Evolutionary conservation across 2,113 vertebrate species (phyloP).

Genomic region (Bungarus multicinctus): DNA sequence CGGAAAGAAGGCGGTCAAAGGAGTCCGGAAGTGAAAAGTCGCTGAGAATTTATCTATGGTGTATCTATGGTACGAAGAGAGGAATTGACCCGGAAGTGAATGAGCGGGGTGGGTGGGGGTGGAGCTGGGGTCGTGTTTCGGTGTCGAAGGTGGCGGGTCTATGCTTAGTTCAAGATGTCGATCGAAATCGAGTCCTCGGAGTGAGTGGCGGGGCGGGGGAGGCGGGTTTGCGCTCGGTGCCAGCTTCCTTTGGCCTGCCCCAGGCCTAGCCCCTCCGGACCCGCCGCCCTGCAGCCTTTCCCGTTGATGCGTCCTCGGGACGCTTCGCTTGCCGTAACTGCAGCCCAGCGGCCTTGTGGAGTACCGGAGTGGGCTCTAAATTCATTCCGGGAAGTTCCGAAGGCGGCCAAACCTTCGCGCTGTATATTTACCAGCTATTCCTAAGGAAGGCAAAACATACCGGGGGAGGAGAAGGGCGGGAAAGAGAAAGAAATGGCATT

Average conservation of each 20-base stretch:
- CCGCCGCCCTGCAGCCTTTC: too few relatives aligned
- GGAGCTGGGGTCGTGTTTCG: not conserved
- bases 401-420: not conserved
- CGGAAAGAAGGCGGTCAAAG: not conserved
- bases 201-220: conserved; percentile 21
- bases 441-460: not conserved
- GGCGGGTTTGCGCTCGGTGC: fast-evolving
- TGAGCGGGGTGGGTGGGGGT: not conserved
- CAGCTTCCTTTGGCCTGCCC: fast-evolving
- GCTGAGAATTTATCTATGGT: fast-evolving
- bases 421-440: not conserved
- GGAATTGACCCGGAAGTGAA: not conserved
- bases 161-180: conserved; percentile 51
- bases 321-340: not conserved
- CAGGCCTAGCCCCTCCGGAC: not conserved
- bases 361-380: not conserved
- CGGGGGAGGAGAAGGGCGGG: not conserved
- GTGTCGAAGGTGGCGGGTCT: not conserved
- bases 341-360: not conserved
- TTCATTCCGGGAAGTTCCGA: not conserved
- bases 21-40: not conserved
- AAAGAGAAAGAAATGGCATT: not conserved
- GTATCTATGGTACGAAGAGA: not conserved
- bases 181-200: conserved; percentile 76
- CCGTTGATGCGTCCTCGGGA: not conserved